Conservation (phyloP, 2,888 invertebrate species). For the Drosophila subsilvestris region DNA sequence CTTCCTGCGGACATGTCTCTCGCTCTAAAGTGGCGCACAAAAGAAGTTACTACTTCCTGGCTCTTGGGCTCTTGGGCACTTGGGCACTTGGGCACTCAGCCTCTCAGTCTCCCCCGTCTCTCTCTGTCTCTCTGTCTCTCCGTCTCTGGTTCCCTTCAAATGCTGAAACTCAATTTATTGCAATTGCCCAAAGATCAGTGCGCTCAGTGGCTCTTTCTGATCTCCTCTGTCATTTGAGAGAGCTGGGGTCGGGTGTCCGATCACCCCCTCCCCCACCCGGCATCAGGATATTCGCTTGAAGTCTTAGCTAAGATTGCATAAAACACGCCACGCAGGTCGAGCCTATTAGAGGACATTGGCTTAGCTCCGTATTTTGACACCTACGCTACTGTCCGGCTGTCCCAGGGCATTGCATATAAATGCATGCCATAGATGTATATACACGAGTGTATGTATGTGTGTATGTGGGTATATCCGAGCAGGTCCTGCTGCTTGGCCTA, state of each 20-base stretch:
- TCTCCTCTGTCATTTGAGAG: constrained; percentile 31
- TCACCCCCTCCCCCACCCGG: constrained; percentile 6
- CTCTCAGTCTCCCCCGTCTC: too few relatives aligned
- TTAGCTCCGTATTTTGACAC: constrained; percentile 82
- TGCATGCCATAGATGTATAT: not conserved
- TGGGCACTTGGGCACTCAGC: not conserved
- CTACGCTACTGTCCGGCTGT: constrained; percentile 49
- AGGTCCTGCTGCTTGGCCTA: constrained; percentile 31
- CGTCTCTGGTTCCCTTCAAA: not conserved
- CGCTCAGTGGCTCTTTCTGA: constrained; percentile 4
- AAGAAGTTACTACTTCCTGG: constrained; percentile 80
- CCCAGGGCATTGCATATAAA: constrained; percentile 11
- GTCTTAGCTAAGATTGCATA: constrained; percentile 75
- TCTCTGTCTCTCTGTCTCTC: not conserved
- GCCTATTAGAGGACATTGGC: constrained; percentile 82
- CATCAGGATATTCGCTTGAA: constrained; percentile 34
- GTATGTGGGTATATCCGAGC: not conserved
- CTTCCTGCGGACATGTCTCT: constrained; percentile 67
- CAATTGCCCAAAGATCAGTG: constrained; percentile 40
- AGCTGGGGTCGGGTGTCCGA: constrained; percentile 17
- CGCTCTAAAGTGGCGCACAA: constrained; percentile 65
- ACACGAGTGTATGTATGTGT: too few relatives aligned
- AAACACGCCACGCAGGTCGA: constrained; percentile 49
- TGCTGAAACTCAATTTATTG: constrained; percentile 67
- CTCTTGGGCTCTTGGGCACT: constrained; percentile 1